Evolutionary conservation across 2,113 vertebrate genomes (phyloP), one percentile per base, ranked within the genome.

Genomic region (Sakesphorus luctuosus): DNA sequence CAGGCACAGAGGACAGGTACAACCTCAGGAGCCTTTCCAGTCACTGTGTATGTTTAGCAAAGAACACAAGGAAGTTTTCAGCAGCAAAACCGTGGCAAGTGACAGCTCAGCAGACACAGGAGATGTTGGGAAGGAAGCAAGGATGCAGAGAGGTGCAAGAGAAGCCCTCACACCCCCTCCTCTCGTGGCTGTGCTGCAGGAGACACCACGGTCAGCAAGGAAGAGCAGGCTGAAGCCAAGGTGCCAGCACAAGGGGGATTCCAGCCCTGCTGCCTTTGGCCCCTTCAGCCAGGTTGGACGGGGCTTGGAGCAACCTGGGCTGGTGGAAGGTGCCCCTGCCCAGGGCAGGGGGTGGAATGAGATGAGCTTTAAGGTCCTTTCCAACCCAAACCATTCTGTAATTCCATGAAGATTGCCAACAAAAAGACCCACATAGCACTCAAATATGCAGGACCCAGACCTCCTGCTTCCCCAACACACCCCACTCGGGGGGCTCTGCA

Each of bases 201-300:
- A 2, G 2, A n/a, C 26, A 7, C 5, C 3, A 4, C 4, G 35
- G 2, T 3, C 6, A 1, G 6, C 4, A 14, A 50, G 52, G 26
- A 83, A 52, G 40, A 36, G 72, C 6, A 20, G 49, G 63, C 33
- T 84, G 58, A 52, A 25, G 15, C 4, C 56, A 67, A 10, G 26
- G 28, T 8, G 23, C 10, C 56, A n/a, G 28, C 1, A 33, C 1
- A 10, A 19, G 26, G 23, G 3, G 71, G 13, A 62, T 12, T 7
- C 47, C 86, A 71, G 38, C 62, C 38, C 78, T 68, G 61, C 38
- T 53, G 53, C n/a, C 68, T 25, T 17, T 25, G 68, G 8, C 33
- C 52, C 18, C 31, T 44, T 28, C 59, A 24, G 44, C 44, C 61
- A 81, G 26, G 7, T 5, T 11, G 62, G 77, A n/a, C 7, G 15